Conservation (phyloP, 1,140 invertebrate genomes). For the Theocolax elegans region DNA sequence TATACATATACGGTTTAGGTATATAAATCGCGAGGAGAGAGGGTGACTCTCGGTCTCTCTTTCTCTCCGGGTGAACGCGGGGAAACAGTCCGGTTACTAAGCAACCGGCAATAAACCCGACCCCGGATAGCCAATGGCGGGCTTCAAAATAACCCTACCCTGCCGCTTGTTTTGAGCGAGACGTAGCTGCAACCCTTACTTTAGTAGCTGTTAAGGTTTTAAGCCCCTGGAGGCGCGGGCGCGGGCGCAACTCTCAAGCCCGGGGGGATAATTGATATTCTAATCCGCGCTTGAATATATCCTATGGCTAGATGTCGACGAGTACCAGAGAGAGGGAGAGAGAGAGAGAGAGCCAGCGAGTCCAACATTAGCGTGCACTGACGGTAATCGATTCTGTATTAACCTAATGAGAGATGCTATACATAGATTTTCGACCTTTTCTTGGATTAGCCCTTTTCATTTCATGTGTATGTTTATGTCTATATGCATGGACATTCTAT, state of each 20-base stretch:
- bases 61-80: no score
- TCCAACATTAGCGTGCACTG: no score
- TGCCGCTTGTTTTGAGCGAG: slow-evolving; percentile 14
- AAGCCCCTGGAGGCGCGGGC: slow-evolving; percentile 44
- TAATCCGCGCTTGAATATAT: slow-evolving; percentile 50
- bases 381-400: slow-evolving; percentile 33
- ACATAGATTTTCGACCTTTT: no score
- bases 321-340: background rate
- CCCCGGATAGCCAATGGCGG: slow-evolving; percentile 65
- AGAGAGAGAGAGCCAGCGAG: background rate
- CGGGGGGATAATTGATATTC: slow-evolving; percentile 61
- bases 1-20: background rate
- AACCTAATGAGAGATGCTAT: slow-evolving; percentile 30
- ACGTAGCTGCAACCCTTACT: slow-evolving; percentile 50
- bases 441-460: no score
- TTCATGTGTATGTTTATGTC: no score
- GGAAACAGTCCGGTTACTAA: slow-evolving; percentile 60
- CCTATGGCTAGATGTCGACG: slow-evolving; percentile 5
- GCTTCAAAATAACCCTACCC: slow-evolving; percentile 45
- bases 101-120: slow-evolving; percentile 66
- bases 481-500: no score
- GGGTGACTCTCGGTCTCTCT: no score
- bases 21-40: slow-evolving; percentile 44
- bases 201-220: slow-evolving; percentile 68
- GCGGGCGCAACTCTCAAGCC: no score